Percentiles rank a stretch among this genome's conserved stretches.
These are phyloP conservation scores for Planiliza haematocheilus DNA, from an alignment of 2,113 vertebrate species.

Conservation along the genomic window DNA sequence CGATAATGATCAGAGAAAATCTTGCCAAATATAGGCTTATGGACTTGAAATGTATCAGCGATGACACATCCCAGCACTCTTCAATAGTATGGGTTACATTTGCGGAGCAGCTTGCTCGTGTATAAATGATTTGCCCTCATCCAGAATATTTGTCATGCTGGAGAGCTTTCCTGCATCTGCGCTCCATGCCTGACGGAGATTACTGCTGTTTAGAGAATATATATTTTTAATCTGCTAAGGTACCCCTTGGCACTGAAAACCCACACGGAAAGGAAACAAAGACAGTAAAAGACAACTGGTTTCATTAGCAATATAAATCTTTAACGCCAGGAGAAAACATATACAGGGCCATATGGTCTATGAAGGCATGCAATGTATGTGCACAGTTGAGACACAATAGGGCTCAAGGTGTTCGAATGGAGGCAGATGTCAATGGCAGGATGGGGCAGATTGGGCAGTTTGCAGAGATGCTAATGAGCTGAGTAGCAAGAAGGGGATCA, in stretches of 20 bases:
- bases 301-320: slow-evolving; percentile 5
- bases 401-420: too few relatives aligned
- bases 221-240: slow-evolving; percentile 15
- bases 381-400: too few relatives aligned
- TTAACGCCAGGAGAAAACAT: background rate
- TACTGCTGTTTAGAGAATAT: slow-evolving; percentile 36
- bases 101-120: slow-evolving; percentile 49
- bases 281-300: background rate
- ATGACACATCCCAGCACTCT: slow-evolving; percentile 58
- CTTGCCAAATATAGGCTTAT: slow-evolving; percentile 59
- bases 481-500: slow-evolving; percentile 38
- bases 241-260: slow-evolving; percentile 15
- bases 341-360: background rate
- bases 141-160: slow-evolving; percentile 63
- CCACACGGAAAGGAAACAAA: background rate
- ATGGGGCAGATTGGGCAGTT: slow-evolving; percentile 24
- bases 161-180: slow-evolving; percentile 46
- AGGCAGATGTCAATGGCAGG: slow-evolving; percentile 43
- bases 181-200: slow-evolving; percentile 34
- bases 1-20: slow-evolving; percentile 64
- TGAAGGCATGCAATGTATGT: background rate
- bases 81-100: slow-evolving; percentile 50
- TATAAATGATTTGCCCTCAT: slow-evolving; percentile 60
- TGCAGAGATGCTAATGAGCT: slow-evolving; percentile 60
- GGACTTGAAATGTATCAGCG: slow-evolving; percentile 60